Evolutionary conservation across 2,113 vertebrate genomes (phyloP), one percentile per base, ranked within the genome.

Genomic region (Grallaria varia): DNA sequence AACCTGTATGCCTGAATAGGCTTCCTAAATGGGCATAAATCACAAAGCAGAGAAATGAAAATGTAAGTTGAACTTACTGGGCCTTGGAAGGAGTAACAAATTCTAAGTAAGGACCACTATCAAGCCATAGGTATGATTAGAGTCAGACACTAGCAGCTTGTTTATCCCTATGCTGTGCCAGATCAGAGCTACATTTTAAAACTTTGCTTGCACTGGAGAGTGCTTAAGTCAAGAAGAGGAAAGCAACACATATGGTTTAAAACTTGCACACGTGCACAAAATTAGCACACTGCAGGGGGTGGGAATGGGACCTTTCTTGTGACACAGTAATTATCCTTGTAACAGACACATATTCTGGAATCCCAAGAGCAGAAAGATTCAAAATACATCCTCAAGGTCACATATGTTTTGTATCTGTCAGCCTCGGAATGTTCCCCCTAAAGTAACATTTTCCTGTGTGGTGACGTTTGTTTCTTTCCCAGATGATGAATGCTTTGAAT

Each of bases 391-490:
- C 89, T 81, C 59, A 88, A 92, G 79, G 75, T 84, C 82, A 92
- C 85, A 44, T 56, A 71, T 74, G 82, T 90, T 95, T 95, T 87
- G 9, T 90, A 71, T 77, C 84, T 93, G 74, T 79, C 84, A 93
- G 8, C 45, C 60, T 63, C 55, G 90, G 72, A 93, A 97, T 71
- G 63, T 55, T 93, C 25, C 25, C 71, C 67, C 55, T 90, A 59
- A 85, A 85, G 68, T 42, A 95, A 83, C 24, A 77, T 87, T 93
- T 95, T 94, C 81, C 87, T 77, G 55, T 73, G 52, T 39, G 56
- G 31, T 67, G 42, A 42, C 76, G 14, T 4, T 45, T 45, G 35
- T 40, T 56, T 73, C 69, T 78, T 31, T 31, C 10, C 67, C 53
- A 85, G 42, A 87, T 45, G 63, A 89, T 45, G 53, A 84, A 94